Conservation (phyloP, 2,888 invertebrate genomes). For the Cyaniris semiargus region DNA sequence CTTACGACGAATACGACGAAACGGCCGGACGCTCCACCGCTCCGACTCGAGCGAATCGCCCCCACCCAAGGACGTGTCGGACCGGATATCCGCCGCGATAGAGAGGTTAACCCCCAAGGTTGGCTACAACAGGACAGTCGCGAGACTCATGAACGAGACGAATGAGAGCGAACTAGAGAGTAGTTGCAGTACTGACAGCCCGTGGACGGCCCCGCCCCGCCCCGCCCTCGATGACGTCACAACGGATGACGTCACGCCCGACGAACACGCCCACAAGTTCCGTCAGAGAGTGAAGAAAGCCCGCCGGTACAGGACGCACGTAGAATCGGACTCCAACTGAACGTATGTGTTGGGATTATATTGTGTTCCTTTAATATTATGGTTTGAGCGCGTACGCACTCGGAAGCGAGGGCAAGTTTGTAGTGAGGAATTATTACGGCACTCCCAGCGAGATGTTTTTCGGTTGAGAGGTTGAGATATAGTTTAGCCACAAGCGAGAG, state of each 20-base stretch:
- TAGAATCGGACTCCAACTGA: conserved; percentile 84
- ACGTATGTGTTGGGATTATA: conserved; percentile 41
- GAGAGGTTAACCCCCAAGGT: conserved; percentile 55
- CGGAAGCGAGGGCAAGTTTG: not conserved
- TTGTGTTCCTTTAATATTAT: conserved; percentile 4
- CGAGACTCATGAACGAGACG: conserved; percentile 73
- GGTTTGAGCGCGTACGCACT: not conserved
- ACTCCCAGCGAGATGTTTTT: not conserved
- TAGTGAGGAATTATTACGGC: not conserved
- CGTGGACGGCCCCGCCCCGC: conserved; percentile 54
- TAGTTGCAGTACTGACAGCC: conserved; percentile 70
- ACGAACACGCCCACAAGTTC: conserved; percentile 77
- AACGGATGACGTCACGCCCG: conserved; percentile 66
- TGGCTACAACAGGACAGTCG: conserved; percentile 62
- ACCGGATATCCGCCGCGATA: conserved; percentile 49
- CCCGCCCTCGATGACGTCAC: conserved; percentile 53
- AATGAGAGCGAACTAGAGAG: conserved; percentile 76
- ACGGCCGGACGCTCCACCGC: conserved; percentile 57
- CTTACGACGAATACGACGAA: conserved; percentile 56
- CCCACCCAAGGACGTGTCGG: conserved; percentile 55
- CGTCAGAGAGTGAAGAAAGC: conserved; percentile 82
- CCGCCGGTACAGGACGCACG: conserved; percentile 82
- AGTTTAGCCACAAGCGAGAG: not conserved
- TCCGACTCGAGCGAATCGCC: conserved; percentile 73
- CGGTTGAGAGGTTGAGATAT: not conserved